Evolutionary conservation across 2,113 vertebrate genomes (phyloP), one percentile per base, ranked within the genome.

Genomic region (Dromaius novaehollandiae): DNA sequence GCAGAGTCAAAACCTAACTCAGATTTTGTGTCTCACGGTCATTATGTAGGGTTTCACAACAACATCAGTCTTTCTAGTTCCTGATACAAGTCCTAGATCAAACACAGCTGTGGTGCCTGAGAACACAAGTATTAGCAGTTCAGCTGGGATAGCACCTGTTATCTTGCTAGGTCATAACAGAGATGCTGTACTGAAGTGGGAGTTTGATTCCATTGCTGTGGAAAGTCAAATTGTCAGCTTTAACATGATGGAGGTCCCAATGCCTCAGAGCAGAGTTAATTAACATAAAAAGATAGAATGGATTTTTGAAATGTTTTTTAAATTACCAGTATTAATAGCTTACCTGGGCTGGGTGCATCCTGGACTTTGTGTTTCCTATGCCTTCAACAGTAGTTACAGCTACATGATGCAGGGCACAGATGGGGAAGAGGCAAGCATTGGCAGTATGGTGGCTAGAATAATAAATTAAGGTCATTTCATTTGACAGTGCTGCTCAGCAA

Each of bases 301-400:
- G 9, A 32, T 2, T 18, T 28, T 42, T 28, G 42, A 56, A 32
- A 58, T 7, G 4, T 3, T 10, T 73, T 84, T 75, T 11, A 87
- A 93, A 7, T 71, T 80, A 61, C 15, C 36, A 11, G 7, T 18
- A 61, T 64, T 22, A 66, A 42, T 6, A 88, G 19, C 80, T 96
- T 90, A 98, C 99, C 99, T 99, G 99, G 1, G 99, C 99, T 4
- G 99, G 99, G 66, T 99, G 99, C n/a, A 99, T 90, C 73, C 98
- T 98, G 2, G 98, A 98, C 58, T 99, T 98, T 68, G 99, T 98
- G 50, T 98, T 99, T 89, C 99, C 99, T 34, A 99, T 99, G 30
- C 99, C 99, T 97, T 99, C 99, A 91, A 99, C 98, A 0, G 99
- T 99, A 4, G 99, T 99, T 94, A 99, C 98, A 3, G 99, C 99